Evolutionary conservation across 2,797 vertebrate species (phyloP), one percentile per base, ranked within the genome.

Genomic region (Paramormyrops hopkinsi): DNA sequence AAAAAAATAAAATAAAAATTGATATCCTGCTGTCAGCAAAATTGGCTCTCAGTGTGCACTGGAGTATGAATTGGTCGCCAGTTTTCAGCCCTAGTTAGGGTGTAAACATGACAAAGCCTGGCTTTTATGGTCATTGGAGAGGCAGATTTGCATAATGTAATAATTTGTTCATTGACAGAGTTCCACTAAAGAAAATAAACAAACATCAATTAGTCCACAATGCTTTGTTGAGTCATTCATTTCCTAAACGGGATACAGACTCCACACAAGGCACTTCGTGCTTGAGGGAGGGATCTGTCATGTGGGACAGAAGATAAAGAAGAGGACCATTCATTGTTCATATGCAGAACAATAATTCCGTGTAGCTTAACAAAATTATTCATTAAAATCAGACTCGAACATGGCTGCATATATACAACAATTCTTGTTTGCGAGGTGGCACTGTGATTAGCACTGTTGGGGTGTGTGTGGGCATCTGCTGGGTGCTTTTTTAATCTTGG

Each of bases 111-210:
- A 86, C 87, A 88, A 82, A 88, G 56, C 73, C 88, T 82, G 62
- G 83, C 89, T 90, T 89, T 92, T 87, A 89, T 88, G 73, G 46
- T 90, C 86, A 91, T 88, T 89, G 89, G 89, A 90, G 56, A 90
- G 89, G 73, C 46, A 87, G 88, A 92, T 90, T 91, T 92, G 56
- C 90, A 91, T 92, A 92, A 91, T 91, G 88, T 88, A 46, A 89
- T 91, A 88, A 89, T 92, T 92, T 92, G 90, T 89, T 69, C 89
- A 88, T 79, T 89, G 90, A 90, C 90, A 89, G 88, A 85, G 88
- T 73, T 90, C 88, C 76, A 88, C 85, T 41, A 88, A 88, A 50
- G 1, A 14, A 56, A 82, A 79, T 14, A 92, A 91, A 90, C 90
- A 90, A 92, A 92, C 90, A 90, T 91, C 88, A 90, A 90, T 90